These are phyloP conservation scores for Cylloceria caligata DNA, from an alignment of 2,888 invertebrate genomes.

Conservation along the genomic window DNA sequence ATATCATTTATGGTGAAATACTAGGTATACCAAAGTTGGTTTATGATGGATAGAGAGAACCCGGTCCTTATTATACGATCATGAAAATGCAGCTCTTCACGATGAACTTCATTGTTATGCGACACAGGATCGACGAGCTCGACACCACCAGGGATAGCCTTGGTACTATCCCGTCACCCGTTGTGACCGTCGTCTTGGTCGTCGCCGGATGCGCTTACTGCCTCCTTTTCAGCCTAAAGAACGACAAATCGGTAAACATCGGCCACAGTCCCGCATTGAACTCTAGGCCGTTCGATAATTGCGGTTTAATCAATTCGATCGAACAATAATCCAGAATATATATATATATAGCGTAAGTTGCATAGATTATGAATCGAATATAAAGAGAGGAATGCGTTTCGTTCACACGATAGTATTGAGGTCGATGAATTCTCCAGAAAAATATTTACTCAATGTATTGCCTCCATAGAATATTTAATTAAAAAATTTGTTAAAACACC, in stretches of 20 bases:
- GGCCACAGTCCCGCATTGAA: slow-evolving; percentile 26
- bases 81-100: slow-evolving; percentile 73
- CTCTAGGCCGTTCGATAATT: slow-evolving; percentile 16
- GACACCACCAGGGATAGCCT: slow-evolving; percentile 73
- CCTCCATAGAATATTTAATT: too few relatives aligned
- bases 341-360: background rate
- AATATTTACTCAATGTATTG: too few relatives aligned
- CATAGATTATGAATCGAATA: background rate
- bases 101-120: slow-evolving; percentile 77
- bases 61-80: slow-evolving; percentile 69
- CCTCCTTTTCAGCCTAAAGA: slow-evolving; percentile 75
- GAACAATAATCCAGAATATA: slow-evolving; percentile 19
- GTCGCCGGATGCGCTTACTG: slow-evolving; percentile 77
- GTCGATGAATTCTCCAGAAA: slow-evolving; percentile 1
- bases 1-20: slow-evolving; percentile 32
- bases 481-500: too few relatives aligned
- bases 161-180: slow-evolving; percentile 68
- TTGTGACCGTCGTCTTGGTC: slow-evolving; percentile 56
- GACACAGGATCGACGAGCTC: slow-evolving; percentile 65
- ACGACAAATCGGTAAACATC: slow-evolving; percentile 56
- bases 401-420: background rate
- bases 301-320: slow-evolving; percentile 11
- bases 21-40: slow-evolving; percentile 13
- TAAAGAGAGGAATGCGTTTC: background rate
- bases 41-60: slow-evolving; percentile 36